Evolutionary conservation across 2,113 vertebrate genomes (phyloP).

Genomic region (Gavia stellata): DNA sequence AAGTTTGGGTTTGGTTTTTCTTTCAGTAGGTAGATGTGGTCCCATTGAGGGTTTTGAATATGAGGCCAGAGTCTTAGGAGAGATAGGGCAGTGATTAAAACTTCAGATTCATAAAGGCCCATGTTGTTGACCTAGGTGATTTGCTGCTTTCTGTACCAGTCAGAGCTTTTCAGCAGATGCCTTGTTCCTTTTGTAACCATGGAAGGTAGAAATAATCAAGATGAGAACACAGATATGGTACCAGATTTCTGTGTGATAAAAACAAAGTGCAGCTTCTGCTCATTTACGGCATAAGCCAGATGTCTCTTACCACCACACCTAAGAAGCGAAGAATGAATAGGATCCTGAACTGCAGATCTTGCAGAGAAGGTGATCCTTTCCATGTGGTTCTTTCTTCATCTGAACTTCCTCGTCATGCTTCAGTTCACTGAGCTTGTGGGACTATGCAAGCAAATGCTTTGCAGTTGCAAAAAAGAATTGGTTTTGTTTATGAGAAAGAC

Average conservation of each 20-base stretch:
- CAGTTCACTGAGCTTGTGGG: not conserved
- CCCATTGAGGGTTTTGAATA: not conserved
- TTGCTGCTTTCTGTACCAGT: not conserved
- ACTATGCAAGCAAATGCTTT: not conserved
- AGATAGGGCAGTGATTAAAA: not conserved
- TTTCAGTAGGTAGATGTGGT: not conserved
- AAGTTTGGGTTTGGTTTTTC: not conserved
- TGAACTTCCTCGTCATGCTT: not conserved
- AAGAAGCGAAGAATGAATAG: not conserved
- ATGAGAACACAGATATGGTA: not conserved
- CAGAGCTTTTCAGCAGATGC: not conserved
- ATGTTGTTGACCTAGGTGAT: not conserved
- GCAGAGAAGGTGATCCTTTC: not conserved
- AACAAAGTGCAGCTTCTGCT: not conserved
- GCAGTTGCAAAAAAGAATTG: not conserved
- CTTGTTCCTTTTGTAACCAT: not conserved
- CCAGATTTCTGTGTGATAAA: not conserved
- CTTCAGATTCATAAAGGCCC: not conserved
- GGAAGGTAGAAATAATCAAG: not conserved
- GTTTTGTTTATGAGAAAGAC: not conserved
- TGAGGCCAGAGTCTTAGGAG: not conserved
- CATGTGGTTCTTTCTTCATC: not conserved
- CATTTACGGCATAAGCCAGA: not conserved
- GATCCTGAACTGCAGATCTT: not conserved
- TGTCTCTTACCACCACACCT: not conserved